Base-by-base conservation (phyloP, 2,888 invertebrate species). In the Criorhina ranunculi region DNA sequence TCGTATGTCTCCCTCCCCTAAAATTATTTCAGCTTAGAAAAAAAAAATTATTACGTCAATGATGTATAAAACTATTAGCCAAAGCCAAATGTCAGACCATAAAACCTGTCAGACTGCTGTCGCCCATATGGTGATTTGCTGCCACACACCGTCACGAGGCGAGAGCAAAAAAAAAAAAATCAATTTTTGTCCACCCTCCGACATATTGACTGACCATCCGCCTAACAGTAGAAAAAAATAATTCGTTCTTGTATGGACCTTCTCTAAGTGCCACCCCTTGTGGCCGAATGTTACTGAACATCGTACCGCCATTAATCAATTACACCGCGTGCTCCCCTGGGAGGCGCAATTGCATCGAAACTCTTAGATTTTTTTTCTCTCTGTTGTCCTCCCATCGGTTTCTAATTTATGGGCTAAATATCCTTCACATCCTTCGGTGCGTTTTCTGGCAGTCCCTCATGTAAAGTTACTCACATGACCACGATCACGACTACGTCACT, bases 301-400 rank as follows among this genome's bases (percentile, higher is more conserved):
- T 76, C 59, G 80, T 60, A 64, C 85, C 55, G 80, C 89, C 90
- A 90, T 90, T 90, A 90, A 90, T 90, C 90, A 90, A 90, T 90
- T 90, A 90, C 88, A 88, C 88, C 81, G 82, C 85, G 85, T 87
- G 87, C 67, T 87, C 87, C 86, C 87, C 69, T 35, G 87, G 59
- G 87, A 85, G 80, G 75, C 75, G 60, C 85, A 76, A 76, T 76
- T 85, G 75, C 79, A 85, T 76, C 66, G 33, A 55, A 53, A 66
- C 31, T 57, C 69, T 35, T 46, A 70, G 62, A 80, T 80, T 80
- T 78, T 79, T 44, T 49, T 40, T 64, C 24, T 3, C 24, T 24
- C 1, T 24, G 24, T 17, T n/a, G 49, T 44, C 60, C 24, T 31
- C 55, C 42, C 29, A 5, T 40, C 9, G 53, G 69, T 70, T 59